These are phyloP conservation scores for Drosophila melanica DNA, from an alignment of 1,140 invertebrate genomes.

Conservation along the genomic window DNA sequence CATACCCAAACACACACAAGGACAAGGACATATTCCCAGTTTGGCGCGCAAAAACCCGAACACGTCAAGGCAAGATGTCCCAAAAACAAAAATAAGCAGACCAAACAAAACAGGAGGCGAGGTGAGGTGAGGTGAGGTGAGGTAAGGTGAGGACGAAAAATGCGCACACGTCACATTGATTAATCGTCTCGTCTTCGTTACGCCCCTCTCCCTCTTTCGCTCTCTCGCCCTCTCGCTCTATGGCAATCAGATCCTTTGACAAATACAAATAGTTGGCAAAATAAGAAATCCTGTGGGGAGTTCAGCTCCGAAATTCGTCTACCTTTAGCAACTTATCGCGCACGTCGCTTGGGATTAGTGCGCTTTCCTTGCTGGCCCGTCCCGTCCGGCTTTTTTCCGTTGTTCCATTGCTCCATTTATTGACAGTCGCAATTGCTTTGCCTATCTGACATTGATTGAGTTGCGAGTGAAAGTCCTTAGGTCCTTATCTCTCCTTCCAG, in stretches of 20 bases:
- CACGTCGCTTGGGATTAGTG: conserved; percentile 64
- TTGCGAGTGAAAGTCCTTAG: conserved; percentile 20
- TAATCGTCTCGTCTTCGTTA: conserved; percentile 59
- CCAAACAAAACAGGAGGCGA: conserved; percentile 12
- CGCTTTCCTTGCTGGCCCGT: conserved; percentile 5
- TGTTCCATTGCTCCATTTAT: conserved; percentile 71
- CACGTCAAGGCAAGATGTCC: conserved; percentile 40
- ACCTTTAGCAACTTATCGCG: conserved; percentile 44
- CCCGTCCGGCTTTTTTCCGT: background rate
- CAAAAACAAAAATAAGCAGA: conserved; percentile 20
- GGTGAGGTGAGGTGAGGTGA: no score
- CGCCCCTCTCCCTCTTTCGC: background rate
- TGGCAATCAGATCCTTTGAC: conserved; percentile 69
- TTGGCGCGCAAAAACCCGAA: conserved; percentile 52
- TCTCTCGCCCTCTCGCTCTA: conserved; percentile 1
- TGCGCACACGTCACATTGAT: conserved; percentile 73
- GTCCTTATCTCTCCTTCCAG: conserved; percentile 4
- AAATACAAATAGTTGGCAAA: conserved; percentile 73
- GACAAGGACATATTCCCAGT: conserved; percentile 17
- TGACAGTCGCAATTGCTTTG: conserved; percentile 70
- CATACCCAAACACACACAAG: background rate
- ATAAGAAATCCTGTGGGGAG: conserved; percentile 2
- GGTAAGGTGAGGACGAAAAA: conserved; percentile 15
- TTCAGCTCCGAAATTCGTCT: background rate
- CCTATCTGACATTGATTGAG: conserved; percentile 69